phyloP scores from a whole-genome alignment of 2,113 vertebrate genomes.

The Microtus richardsoni region DNA sequence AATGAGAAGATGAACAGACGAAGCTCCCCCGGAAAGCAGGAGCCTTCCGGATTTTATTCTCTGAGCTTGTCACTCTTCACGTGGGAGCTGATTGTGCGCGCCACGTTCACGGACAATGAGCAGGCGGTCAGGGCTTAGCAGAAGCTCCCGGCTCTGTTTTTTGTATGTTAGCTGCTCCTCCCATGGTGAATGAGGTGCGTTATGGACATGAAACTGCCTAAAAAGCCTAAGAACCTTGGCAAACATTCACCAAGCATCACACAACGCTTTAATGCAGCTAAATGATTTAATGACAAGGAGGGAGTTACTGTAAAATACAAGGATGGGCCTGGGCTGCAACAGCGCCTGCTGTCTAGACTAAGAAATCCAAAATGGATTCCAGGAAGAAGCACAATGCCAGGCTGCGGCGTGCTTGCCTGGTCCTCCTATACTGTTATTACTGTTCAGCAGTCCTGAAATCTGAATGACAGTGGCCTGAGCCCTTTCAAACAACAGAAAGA shows the following conservation, averaged over 20 bases:
- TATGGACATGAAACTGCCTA: constrained; percentile 74
- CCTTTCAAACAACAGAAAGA: constrained; percentile 88
- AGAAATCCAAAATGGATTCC: constrained; percentile 88
- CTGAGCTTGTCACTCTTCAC: neutral
- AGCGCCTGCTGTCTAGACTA: constrained; percentile 81
- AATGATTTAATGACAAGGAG: constrained; percentile 85
- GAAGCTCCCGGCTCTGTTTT: neutral
- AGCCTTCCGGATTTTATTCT: neutral
- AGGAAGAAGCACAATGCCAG: constrained; percentile 83
- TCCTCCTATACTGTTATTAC: constrained; percentile 89
- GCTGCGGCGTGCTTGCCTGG: constrained; percentile 79
- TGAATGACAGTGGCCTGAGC: constrained; percentile 91
- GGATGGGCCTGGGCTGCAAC: constrained; percentile 73
- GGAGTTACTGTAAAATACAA: constrained; percentile 84
- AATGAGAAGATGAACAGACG: neutral
- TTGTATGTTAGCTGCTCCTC: neutral
- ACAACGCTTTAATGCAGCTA: constrained; percentile 83
- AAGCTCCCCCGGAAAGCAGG: neutral
- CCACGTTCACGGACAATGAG: neutral
- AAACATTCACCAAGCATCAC: constrained; percentile 76
- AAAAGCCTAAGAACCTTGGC: constrained; percentile 79
- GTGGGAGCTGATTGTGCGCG: neutral
- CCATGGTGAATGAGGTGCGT: constrained; percentile 26
- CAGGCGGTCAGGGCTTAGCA: neutral
- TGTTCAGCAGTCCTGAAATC: constrained; percentile 85